Percentiles rank a stretch among this genome's conserved stretches.
These are phyloP conservation scores for Podocnemis expansa DNA, from an alignment of 2,113 vertebrate species.

Conservation along the genomic window DNA sequence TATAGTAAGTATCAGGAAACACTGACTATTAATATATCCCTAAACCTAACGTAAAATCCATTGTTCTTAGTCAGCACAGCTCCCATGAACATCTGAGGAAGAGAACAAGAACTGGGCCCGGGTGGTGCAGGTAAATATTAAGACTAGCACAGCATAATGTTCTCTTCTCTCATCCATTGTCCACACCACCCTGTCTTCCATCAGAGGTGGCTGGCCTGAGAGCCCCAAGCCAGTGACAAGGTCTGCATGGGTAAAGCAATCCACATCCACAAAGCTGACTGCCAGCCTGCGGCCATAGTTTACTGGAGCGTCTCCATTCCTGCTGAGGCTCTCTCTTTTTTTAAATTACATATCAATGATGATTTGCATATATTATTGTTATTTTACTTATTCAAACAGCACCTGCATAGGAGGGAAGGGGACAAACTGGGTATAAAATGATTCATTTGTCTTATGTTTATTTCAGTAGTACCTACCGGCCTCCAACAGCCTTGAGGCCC, in stretches of 20 bases:
- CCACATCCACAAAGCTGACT: not conserved
- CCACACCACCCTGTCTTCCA: not conserved
- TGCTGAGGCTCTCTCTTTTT: not conserved
- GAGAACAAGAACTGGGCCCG: not conserved
- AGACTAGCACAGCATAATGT: not conserved
- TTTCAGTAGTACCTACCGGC: not conserved
- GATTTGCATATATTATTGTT: fast-evolving
- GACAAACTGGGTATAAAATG: not conserved
- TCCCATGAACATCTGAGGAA: not conserved
- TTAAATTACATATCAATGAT: not conserved
- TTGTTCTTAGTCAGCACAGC: not conserved
- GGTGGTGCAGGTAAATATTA: not conserved
- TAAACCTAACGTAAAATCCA: not conserved
- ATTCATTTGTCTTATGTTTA: not conserved
- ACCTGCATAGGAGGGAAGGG: not conserved
- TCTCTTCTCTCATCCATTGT: not conserved
- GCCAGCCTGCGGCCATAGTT: not conserved
- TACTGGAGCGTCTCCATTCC: not conserved
- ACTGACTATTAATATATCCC: not conserved
- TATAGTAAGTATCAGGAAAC: not conserved
- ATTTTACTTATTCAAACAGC: not conserved
- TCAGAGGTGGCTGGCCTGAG: too few species aligned
- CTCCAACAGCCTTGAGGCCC: fast-evolving
- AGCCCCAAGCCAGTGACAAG: not conserved
- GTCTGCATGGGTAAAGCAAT: not conserved